Evolutionary conservation across 2,113 vertebrate genomes (phyloP), one percentile per base, ranked within the genome.

Genomic region (Tenebrosternarchus preto): DNA sequence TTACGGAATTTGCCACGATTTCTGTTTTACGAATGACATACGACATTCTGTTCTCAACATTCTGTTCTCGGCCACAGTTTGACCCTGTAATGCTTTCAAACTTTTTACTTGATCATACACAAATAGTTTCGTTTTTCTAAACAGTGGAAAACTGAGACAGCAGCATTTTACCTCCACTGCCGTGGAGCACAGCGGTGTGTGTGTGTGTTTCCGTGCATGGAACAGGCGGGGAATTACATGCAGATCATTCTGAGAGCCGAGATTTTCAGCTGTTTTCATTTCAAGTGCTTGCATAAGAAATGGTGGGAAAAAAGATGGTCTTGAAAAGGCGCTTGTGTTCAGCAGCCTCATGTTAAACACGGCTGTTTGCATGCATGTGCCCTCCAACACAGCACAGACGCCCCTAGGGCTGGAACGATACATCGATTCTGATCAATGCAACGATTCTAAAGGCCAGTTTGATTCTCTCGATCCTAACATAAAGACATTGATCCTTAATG

Each of bases 201-300:
- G 71, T 68, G 70, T 69, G 75, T 78, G 50, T 24, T 50, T 25
- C 16, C 25, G 4, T 24, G 39, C 53, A 50, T 79, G 39, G 66
- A 80, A 75, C 73, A n/a, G 6, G 59, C 53, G 9, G 68, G 22
- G 67, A 70, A 36, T 43, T 55, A 57, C 22, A 64, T 80, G 64
- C 60, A 31, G 17, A 31, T 60, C 43, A 56, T 53, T 77, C 66
- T 39, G 25, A 39, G 24, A 60, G 64, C 22, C 25, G 31, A 71
- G 73, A 12, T 57, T 64, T 83, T 81, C 50, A 67, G 53, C n/a
- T n/a, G n/a, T 66, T 71, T 77, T 80, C 50, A 25, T 43, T 68
- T 73, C 20, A 67, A 77, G 59, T 67, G 36, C 74, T 84, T 74
- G 79, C 79, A 84, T 81, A 78, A 78, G 79, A 84, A 77, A 78